Evolutionary conservation across 2,797 vertebrate genomes (phyloP).

Genomic region (Leuciscus waleckii): DNA sequence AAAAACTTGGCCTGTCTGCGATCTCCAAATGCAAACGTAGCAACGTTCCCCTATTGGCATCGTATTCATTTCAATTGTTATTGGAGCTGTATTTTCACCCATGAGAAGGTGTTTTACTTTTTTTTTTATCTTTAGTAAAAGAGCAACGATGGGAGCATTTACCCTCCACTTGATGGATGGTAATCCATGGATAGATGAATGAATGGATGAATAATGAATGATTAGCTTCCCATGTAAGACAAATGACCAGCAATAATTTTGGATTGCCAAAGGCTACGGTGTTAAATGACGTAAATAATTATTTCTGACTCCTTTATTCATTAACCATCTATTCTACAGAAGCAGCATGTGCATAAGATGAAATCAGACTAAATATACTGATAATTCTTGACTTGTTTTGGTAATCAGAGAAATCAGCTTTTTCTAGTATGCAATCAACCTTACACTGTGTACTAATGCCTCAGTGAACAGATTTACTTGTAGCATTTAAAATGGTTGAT

Average conservation of each 20-base stretch:
- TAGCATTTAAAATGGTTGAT: too few relatives aligned
- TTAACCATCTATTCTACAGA: background rate
- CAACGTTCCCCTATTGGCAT: background rate
- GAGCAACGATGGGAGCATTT: background rate
- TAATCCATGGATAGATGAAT: background rate
- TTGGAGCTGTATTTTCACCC: background rate
- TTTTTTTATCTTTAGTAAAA: background rate
- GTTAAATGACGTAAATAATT: background rate
- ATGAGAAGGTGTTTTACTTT: background rate
- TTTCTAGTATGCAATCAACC: too few relatives aligned
- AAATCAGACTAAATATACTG: background rate
- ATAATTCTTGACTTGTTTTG: too few relatives aligned
- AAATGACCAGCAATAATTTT: background rate
- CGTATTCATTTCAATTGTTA: background rate
- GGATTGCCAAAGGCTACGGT: background rate
- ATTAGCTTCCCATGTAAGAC: background rate
- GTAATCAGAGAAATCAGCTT: too few relatives aligned
- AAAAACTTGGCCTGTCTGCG: background rate
- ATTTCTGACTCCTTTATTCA: background rate
- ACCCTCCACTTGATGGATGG: background rate
- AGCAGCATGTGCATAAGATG: background rate
- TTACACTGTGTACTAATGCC: too few relatives aligned
- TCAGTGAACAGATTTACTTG: too few relatives aligned
- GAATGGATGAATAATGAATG: background rate
- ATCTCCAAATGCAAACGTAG: background rate